phyloP scores from a whole-genome alignment of 2,888 invertebrate genomes.

The Miltochrista miniata region DNA sequence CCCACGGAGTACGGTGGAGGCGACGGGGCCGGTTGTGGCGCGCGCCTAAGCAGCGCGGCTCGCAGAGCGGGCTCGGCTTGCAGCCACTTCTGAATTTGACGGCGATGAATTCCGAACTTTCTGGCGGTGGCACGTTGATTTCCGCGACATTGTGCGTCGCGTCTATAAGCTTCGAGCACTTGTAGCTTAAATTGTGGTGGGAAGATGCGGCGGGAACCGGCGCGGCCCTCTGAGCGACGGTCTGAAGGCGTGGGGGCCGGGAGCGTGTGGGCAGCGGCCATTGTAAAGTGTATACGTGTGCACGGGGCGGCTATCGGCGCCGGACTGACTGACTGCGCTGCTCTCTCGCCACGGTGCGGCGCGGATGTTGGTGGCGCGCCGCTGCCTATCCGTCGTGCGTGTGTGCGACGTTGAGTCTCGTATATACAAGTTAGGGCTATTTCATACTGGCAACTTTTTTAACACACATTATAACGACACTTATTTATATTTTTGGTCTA shows the following conservation, averaged over 20 bases:
- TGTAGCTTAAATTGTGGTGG: constrained; percentile 95
- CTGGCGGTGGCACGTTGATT: constrained; percentile 95
- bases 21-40: constrained; percentile 76
- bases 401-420: constrained; percentile 76
- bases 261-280: constrained; percentile 79
- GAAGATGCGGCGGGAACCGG: constrained; percentile 94
- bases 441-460: constrained; percentile 39
- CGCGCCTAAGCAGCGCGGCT: constrained; percentile 85
- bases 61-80: constrained; percentile 92
- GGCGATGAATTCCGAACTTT: constrained; percentile 94
- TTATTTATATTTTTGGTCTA: neutral
- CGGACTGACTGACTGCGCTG: constrained; percentile 74
- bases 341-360: constrained; percentile 58
- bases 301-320: constrained; percentile 79
- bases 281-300: constrained; percentile 60
- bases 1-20: constrained; percentile 74
- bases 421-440: constrained; percentile 54
- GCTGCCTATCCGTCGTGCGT: constrained; percentile 77
- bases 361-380: constrained; percentile 79
- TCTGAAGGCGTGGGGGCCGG: constrained; percentile 75
- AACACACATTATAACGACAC: too few species aligned
- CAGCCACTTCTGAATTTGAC: constrained; percentile 96
- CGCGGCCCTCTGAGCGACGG: constrained; percentile 82
- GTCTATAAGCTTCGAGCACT: constrained; percentile 93
- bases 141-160: constrained; percentile 93